Base-by-base conservation (phyloP, 2,797 vertebrate species). In the Paguma larvata region DNA sequence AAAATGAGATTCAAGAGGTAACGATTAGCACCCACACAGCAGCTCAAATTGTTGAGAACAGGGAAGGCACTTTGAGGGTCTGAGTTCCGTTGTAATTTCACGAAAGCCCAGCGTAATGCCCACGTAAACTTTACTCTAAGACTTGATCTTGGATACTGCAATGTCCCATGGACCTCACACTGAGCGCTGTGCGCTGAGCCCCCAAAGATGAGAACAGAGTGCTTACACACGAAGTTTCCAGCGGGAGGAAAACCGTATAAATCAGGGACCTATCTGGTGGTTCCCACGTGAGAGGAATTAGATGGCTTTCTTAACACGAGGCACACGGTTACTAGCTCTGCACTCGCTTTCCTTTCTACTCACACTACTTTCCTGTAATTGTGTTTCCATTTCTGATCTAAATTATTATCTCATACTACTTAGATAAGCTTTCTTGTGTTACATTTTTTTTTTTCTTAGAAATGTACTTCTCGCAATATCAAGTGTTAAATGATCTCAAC, bases 231-330 rank as follows among this genome's bases (percentile, higher is more conserved):
- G 2, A 0, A 4, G 1, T 23, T 30, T 79, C 44, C 34, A 23
- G 7, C 5, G 30, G 30, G 1, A 1, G 48, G 79, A 51, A 3
- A 13, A 32, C 1, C 2, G 25, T 6, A 2, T 2, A 48, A 7
- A 7, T 7, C 44, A 12, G 38, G 59, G 63, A 19, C 9, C 3
- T 8, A 15, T 19, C 38, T 62, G 70, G 30, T 14, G 30, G 75
- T 38, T 72, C 41, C 46, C 16, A 3, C 8, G 9, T 46, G 75
- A 27, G 6, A 13, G 19, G 44, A 51, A 19, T 59, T 6, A 3
- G 3, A 16, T 0, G 0, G 13, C 27, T 84, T 84, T 82, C 87
- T 51, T 67, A 25, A 5, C n/a, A 10, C 6, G 34, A 87, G 5
- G 32, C n/a, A 6, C 62, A 11, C n/a, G 53, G 1, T 48, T 6